These are phyloP conservation scores for Dallia pectoralis DNA, from an alignment of 2,797 vertebrate species.

Conservation along the genomic window DNA sequence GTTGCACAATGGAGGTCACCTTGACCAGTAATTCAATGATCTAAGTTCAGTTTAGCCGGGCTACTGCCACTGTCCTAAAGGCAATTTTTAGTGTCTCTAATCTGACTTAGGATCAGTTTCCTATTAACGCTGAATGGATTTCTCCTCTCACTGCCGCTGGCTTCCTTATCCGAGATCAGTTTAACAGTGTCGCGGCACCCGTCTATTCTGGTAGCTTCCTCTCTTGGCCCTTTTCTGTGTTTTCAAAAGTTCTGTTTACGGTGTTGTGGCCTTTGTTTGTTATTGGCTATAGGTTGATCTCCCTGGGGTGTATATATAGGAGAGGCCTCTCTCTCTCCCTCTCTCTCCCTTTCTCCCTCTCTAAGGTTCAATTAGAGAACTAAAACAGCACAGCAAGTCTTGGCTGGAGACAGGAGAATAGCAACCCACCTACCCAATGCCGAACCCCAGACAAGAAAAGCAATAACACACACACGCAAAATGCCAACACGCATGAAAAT, in stretches of 20 bases:
- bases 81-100: neutral
- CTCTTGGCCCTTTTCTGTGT: conserved; percentile 43
- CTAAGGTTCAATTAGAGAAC: conserved; percentile 58
- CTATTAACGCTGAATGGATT: neutral
- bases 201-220: neutral
- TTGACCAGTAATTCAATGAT: neutral
- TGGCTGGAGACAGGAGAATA: neutral
- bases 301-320: conserved; percentile 6
- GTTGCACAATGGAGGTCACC: neutral
- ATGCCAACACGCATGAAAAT: neutral
- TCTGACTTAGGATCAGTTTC: neutral
- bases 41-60: neutral
- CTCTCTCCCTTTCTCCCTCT: conserved; percentile 18
- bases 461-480: neutral
- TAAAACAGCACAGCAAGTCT: neutral
- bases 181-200: neutral
- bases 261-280: conserved; percentile 14
- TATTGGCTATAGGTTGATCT: conserved; percentile 1
- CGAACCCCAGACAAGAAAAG: conserved; percentile 19
- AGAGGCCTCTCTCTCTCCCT: conserved; percentile 13
- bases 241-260: conserved; percentile 44
- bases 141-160: neutral
- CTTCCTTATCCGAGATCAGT: neutral
- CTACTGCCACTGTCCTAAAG: neutral
- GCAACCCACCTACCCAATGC: neutral